Evolutionary conservation across 2,113 vertebrate genomes (phyloP), one percentile per base, ranked within the genome.

Genomic region (Pantherophis guttatus): DNA sequence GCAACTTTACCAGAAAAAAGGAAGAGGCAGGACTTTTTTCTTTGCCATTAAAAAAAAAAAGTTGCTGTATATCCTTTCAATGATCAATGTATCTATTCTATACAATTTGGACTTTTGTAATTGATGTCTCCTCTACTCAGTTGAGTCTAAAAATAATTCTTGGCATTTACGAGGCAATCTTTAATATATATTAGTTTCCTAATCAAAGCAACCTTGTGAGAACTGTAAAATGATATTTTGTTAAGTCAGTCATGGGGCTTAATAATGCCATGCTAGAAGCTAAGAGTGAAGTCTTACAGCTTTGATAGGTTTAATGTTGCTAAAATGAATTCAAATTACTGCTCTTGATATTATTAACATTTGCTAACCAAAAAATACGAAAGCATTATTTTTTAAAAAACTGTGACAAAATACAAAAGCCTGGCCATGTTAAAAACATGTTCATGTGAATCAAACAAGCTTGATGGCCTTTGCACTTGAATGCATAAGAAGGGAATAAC

Each of bases 131-230:
- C 44, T 50, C 33, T 50, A 21, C 65, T 58, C 88, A 70, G 53
- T 33, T 89, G 39, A n/a, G 17, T 58, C 26, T 89, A 58, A 85
- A 92, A 89, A 92, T 89, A 89, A 93, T 85, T 58, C 19, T 89
- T 89, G 53, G 65, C 87, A 92, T 92, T 92, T 23, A 57, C 2
- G 17, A 85, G 53, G 53, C 87, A 89, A 81, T 89, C 33, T 89
- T 50, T 55, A 88, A 55, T 33, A 48, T 92, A 89, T 89, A 89
- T 89, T 92, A 89, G 33, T 19, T 57, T 89, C 26, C 55, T 89
- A 93, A 92, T 85, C 52, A 92, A 89, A 92, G 53, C 62, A 57
- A 50, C 53, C 53, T 92, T 50, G 39, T 17, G 65, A 85, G 65
- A 39, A 85, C 29, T 57, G 62, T 21, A 85, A 50, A 81, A 89